These are phyloP conservation scores for Odiellus spinosus DNA, from an alignment of 2,888 invertebrate genomes.

Conservation along the genomic window DNA sequence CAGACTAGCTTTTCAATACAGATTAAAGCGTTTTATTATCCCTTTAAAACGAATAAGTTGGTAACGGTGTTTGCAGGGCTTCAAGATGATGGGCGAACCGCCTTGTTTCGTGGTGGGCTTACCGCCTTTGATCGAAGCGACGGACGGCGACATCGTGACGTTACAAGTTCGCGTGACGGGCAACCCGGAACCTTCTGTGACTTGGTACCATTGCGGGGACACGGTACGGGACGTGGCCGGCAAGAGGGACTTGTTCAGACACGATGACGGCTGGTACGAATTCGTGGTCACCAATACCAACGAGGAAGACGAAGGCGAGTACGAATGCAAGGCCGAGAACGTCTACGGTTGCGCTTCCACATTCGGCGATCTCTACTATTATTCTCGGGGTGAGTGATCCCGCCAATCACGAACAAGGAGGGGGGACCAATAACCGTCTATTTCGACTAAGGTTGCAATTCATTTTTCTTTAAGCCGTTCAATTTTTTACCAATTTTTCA, in stretches of 20 bases:
- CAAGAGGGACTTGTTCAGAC: conserved; percentile 9
- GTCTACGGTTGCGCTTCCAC: conserved; percentile 13
- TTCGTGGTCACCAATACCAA: conserved; percentile 15
- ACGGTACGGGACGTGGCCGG: conserved; percentile 9
- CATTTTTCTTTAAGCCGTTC: not conserved
- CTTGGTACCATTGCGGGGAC: conserved; percentile 16
- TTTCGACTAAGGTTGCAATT: not conserved
- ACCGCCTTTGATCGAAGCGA: conserved; percentile 15
- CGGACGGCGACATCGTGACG: conserved; percentile 17
- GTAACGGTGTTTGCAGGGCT: too few species aligned
- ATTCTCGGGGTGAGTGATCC: conserved; percentile 11
- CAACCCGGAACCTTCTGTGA: conserved; percentile 4
- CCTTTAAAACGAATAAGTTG: too few species aligned
- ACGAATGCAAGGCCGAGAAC: conserved; percentile 17
- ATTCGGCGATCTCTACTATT: conserved; percentile 17
- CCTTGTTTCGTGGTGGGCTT: conserved; percentile 13
- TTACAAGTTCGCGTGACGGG: conserved; percentile 13
- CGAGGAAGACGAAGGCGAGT: conserved; percentile 17
- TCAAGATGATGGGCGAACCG: conserved; percentile 9
- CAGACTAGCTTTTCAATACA: too few species aligned
- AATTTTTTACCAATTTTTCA: not conserved
- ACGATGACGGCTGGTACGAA: conserved; percentile 18
- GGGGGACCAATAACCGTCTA: not conserved
- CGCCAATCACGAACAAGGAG: not conserved
- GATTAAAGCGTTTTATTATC: too few species aligned